A percentile compares a stretch with the other conserved stretches of the same genome.
Evolutionary conservation across 2,797 vertebrate genomes (phyloP).

Genomic region (Helarctos malayanus): DNA sequence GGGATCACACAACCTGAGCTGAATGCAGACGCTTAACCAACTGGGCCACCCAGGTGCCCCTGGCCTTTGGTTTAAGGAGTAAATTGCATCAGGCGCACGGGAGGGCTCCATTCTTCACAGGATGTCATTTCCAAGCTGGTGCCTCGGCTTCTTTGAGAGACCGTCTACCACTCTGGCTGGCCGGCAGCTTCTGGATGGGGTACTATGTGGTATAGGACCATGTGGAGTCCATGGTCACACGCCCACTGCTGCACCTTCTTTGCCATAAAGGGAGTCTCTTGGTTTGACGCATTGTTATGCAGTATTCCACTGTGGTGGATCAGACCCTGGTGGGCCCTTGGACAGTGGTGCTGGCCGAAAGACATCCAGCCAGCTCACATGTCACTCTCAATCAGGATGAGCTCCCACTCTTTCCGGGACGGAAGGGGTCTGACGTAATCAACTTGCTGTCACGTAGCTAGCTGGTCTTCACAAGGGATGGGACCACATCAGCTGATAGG

Average conservation of each 20-base stretch:
- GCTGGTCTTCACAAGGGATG: background rate
- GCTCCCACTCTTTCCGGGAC: background rate
- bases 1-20: background rate
- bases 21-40: background rate
- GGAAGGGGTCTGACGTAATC: background rate
- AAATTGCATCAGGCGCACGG: too few relatives aligned
- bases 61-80: background rate
- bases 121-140: background rate
- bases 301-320: background rate
- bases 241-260: background rate
- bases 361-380: background rate
- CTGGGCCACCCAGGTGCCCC: too few relatives aligned
- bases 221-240: fast-evolving
- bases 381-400: background rate
- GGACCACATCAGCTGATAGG: background rate
- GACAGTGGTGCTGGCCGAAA: background rate
- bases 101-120: background rate
- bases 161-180: background rate
- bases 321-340: background rate
- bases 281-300: background rate
- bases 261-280: background rate
- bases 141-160: background rate
- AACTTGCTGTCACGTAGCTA: background rate
- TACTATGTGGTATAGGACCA: background rate
- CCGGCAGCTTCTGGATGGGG: background rate